Evolutionary conservation across 2,888 invertebrate genomes (phyloP), one percentile per base, ranked within the genome.

Genomic region (Pseudococcus jackbeardsleyi): DNA sequence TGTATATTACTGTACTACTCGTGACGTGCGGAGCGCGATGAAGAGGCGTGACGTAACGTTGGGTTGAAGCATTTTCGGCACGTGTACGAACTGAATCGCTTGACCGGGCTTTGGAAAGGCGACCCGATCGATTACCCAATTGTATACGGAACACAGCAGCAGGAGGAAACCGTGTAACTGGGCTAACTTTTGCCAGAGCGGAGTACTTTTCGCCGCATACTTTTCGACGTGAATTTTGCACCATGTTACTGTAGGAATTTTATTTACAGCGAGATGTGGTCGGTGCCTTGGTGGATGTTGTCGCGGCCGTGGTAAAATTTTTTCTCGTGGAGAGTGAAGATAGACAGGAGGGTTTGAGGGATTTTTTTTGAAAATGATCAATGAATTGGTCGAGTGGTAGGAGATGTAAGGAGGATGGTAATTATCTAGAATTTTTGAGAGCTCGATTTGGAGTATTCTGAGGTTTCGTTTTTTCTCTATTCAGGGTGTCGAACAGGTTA

Each of bases 121-220:
- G 79, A 33, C 42, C 59, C 87, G 87, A 87, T 87, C 87, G 87
- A 87, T 87, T 87, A 87, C 87, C 79, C 87, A 54, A 87, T 87
- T 79, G 87, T 87, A 26, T 87, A 77, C 87, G 87, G 77, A 87
- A 77, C 87, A 79, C 39, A 39, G 77, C 26, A 48, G 64, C 46
- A 33, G 59, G 39, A 86, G 68, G 68, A 82, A 87, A 87, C 26
- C 77, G 87, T 87, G 87, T 87, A 87, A 87, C 87, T 87, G 79
- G 87, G 87, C 50, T 79, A 87, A 54, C 79, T 87, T 87, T 87
- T 87, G 54, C 85, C 8, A 59, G 64, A 59, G 59, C 39, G 54
- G 54, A 26, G 85, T 85, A 12, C 59, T n/a, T 50, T 22, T 48
- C 54, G 26, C 50, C 33, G 84, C 50, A 50, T 54, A 22, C 26